Base-by-base conservation (phyloP, 2,888 invertebrate genomes). In the Rhodophaea formosa region DNA sequence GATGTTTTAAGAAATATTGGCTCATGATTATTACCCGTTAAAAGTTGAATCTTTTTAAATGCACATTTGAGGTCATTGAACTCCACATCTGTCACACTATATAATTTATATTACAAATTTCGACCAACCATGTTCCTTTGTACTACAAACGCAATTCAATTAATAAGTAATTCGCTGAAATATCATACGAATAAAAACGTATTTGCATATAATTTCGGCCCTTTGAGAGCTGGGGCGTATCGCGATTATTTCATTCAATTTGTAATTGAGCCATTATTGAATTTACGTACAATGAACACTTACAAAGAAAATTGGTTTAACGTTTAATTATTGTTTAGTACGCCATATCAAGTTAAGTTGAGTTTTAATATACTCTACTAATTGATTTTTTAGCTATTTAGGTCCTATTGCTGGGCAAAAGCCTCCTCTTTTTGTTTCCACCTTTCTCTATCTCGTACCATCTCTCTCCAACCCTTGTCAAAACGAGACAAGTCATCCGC, bases 241-340 rank as follows among this genome's bases (percentile, higher is more conserved):
- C 14, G 29, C 14, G 49, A 49, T 49, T 49, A 49, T 32, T 49
- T 49, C 49, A 49, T 32, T 29, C 30, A 32, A 49, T 49, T 49
- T 32, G 30, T 30, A 49, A 49, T 32, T 49, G 32, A 32, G 10
- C 8, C 49, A 15, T 49, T 32, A 49, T 49, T 32, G 49, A 49
- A 49, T 49, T 39, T 39, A 39, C 39, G 3, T 35, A 10, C 35
- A 10, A 35, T 3, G 10, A 12, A 35, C 3, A 3, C 0, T 10
- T 1, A 39, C 12, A 39, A 39, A 39, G 39, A 12, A n/a, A 39
- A 39, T 39, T 39, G 30, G 8, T 3, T 49, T 49, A 32, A 49
- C 47, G 12, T 46, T 29, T 23, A 46, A 23, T 46, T 46, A 35
- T 10, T 35, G 35, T 35, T 35, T 8, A 35, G 7, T 23, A 23